phyloP scores from a whole-genome alignment of 2,888 invertebrate genomes.

The Campaea margaritaria region DNA sequence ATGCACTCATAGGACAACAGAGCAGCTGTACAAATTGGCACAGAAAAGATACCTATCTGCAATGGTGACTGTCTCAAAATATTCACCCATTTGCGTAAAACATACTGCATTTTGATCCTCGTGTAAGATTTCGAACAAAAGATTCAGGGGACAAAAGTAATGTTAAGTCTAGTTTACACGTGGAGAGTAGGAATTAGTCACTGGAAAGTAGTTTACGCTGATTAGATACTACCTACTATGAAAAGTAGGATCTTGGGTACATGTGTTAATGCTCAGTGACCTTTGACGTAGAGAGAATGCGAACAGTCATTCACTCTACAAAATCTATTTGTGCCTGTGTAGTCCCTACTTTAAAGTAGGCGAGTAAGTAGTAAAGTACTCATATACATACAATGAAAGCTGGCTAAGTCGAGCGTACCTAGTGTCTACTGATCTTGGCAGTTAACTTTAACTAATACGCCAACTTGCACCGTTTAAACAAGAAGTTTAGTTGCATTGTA shows the following conservation, averaged over 20 bases:
- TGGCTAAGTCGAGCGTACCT: too few species aligned
- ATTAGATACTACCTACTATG: not conserved
- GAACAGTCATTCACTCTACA: not conserved
- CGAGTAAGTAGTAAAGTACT: not conserved
- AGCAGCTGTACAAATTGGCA: constrained; percentile 19
- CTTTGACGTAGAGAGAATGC: not conserved
- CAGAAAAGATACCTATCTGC: constrained; percentile 2
- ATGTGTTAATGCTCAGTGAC: not conserved
- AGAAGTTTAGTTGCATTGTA: constrained; percentile 10
- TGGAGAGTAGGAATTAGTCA: constrained; percentile 5
- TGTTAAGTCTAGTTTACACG: constrained; percentile 32
- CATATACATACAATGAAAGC: not conserved
- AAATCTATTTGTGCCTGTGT: not conserved
- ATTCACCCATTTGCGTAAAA: constrained; percentile 20
- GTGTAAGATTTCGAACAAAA: constrained; percentile 31
- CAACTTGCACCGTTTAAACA: not conserved
- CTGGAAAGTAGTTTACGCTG: not conserved
- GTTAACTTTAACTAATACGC: too few species aligned
- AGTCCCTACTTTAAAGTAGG: not conserved
- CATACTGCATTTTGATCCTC: constrained; percentile 16
- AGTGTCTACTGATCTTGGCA: too few species aligned
- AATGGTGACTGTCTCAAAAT: constrained; percentile 17
- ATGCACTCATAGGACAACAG: constrained; percentile 2
- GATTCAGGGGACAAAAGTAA: constrained; percentile 29
- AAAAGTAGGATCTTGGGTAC: not conserved